Percentiles rank a stretch among this genome's conserved stretches.
These are phyloP conservation scores for Spongilla lacustris DNA, from an alignment of 37 sponge, comb jelly and placozoan genomes.

Conservation along the genomic window DNA sequence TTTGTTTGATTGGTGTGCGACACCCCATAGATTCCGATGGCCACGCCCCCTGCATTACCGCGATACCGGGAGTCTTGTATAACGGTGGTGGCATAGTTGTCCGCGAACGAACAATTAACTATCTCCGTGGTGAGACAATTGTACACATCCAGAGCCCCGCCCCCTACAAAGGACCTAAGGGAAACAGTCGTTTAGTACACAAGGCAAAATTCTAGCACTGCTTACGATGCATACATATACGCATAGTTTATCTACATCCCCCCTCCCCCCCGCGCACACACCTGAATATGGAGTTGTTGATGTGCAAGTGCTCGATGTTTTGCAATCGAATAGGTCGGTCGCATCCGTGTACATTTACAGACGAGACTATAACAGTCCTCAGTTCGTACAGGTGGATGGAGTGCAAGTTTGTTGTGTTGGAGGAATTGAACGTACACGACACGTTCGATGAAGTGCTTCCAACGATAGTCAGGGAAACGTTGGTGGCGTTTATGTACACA, in stretches of 20 bases:
- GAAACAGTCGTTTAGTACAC: neutral
- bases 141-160: constrained; percentile 15
- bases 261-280: neutral
- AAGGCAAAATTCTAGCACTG: too few species aligned
- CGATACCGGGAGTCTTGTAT: neutral
- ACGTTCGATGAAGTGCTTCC: neutral
- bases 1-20: neutral
- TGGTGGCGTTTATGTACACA: neutral
- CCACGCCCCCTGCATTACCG: constrained; percentile 16
- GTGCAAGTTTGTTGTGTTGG: neutral
- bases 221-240: too few species aligned
- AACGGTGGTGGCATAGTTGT: constrained; percentile 9
- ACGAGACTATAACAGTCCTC: neutral
- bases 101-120: neutral
- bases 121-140: neutral
- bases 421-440: neutral
- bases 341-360: neutral
- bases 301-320: neutral
- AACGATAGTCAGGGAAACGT: neutral
- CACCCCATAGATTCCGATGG: constrained; percentile 1
- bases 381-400: neutral
- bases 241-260: too few species aligned
- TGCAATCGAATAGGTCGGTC: neutral
- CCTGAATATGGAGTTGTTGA: neutral
- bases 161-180: constrained; percentile 6